A percentile compares a stretch with the other conserved stretches of the same genome.
phyloP scores from a whole-genome alignment of 2,113 vertebrate species.

The Pimephales promelas region DNA sequence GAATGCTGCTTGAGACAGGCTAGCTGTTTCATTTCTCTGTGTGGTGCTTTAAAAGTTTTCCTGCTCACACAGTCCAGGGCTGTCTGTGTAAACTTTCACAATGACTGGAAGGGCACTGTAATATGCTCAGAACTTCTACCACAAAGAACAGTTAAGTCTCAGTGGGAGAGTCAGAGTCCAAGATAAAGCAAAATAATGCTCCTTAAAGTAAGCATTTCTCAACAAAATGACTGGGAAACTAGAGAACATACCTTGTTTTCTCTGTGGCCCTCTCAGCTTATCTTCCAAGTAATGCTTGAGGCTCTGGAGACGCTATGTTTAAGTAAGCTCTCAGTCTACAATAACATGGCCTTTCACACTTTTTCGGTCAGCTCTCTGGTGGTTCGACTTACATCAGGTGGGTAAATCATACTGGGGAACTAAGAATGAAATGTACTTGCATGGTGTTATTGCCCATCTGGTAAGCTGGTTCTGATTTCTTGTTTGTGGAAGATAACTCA shows the following conservation, averaged over 20 bases:
- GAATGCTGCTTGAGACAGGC: constrained; percentile 60
- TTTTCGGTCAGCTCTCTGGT: constrained; percentile 16
- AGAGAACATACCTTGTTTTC: constrained; percentile 11
- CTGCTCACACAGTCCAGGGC: constrained; percentile 44
- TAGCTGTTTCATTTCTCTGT: constrained; percentile 54
- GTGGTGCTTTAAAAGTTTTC: constrained; percentile 48
- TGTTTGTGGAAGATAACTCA: not conserved
- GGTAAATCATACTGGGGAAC: not conserved
- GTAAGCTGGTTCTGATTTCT: not conserved
- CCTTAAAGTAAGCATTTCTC: not conserved
- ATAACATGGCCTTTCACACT: constrained; percentile 30
- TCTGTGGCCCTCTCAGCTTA: constrained; percentile 24
- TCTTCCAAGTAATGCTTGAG: not conserved
- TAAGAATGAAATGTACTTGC: constrained; percentile 5
- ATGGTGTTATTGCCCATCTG: not conserved
- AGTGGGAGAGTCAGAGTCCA: not conserved
- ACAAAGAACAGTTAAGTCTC: not conserved
- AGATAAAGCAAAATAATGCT: not conserved
- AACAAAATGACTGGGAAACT: constrained; percentile 2
- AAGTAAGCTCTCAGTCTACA: constrained; percentile 8
- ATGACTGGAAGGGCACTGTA: constrained; percentile 49
- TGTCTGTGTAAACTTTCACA: constrained; percentile 71
- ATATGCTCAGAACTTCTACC: constrained; percentile 14
- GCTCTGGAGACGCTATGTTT: constrained; percentile 27
- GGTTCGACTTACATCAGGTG: not conserved